Conservation (phyloP, 1,140 invertebrate species). For the Micrasema longulum region DNA sequence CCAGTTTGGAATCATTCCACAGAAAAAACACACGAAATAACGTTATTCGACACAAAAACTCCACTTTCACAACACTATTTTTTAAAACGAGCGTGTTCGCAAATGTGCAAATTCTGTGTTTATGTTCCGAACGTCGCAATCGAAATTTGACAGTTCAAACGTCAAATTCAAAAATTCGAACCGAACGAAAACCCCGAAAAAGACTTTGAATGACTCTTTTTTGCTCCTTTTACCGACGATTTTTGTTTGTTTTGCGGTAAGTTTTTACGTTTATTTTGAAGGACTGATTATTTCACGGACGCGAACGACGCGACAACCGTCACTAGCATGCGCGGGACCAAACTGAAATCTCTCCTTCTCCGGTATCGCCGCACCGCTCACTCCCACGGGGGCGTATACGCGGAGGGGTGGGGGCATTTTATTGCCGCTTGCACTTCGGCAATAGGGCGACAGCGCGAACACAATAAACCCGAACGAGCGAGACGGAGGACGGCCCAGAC, state of each 20-base stretch:
- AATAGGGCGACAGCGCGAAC: conserved; percentile 36
- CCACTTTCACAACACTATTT: conserved; percentile 2
- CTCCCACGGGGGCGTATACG: conserved; percentile 28
- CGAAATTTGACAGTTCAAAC: conserved; percentile 7
- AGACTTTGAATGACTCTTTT: neutral
- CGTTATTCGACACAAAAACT: conserved; percentile 13
- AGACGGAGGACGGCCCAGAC: conserved; percentile 8
- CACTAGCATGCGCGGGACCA: conserved; percentile 1
- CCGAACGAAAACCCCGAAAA: neutral
- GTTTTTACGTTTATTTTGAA: conserved; percentile 7
- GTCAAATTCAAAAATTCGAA: conserved; percentile 27
- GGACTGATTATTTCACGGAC: neutral
- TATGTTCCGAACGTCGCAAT: conserved; percentile 33
- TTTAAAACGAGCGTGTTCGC: neutral
- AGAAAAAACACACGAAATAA: neutral
- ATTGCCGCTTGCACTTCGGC: conserved; percentile 39
- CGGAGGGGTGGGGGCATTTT: conserved; percentile 6
- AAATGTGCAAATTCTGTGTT: conserved; percentile 12
- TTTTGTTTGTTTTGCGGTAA: no score
- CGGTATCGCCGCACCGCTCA: conserved; percentile 25
- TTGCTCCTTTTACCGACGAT: no score
- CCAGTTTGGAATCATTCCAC: conserved; percentile 30
- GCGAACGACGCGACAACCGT: conserved; percentile 16
- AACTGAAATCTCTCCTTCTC: neutral
- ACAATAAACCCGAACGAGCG: conserved; percentile 36